These are phyloP conservation scores for Elmis aenea DNA, from an alignment of 2,888 invertebrate genomes.

Conservation along the genomic window DNA sequence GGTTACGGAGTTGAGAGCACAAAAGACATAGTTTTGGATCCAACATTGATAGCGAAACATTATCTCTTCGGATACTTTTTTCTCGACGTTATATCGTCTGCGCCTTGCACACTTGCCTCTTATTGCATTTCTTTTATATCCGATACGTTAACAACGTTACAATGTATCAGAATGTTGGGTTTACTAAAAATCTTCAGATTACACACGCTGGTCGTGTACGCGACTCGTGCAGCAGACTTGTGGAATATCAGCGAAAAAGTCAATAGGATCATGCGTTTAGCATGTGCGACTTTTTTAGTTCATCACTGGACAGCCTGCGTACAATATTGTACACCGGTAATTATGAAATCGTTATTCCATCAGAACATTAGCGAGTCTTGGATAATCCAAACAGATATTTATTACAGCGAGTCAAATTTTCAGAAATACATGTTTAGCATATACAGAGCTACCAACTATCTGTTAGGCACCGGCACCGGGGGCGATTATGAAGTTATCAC, in stretches of 20 bases:
- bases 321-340: slow-evolving; percentile 7
- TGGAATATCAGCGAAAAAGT: slow-evolving; percentile 6
- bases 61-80: slow-evolving; percentile 9
- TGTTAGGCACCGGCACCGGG: slow-evolving; percentile 5
- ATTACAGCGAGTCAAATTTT: slow-evolving; percentile 1
- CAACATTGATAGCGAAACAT: slow-evolving; percentile 35
- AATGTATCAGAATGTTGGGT: no score
- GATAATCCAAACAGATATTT: slow-evolving; percentile 3
- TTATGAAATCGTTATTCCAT: background rate
- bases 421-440: slow-evolving; percentile 4
- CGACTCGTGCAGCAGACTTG: slow-evolving; percentile 9
- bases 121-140: no score
- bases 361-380: slow-evolving; percentile 3
- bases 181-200: slow-evolving; percentile 9
- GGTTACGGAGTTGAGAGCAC: slow-evolving; percentile 41
- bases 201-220: slow-evolving; percentile 2
- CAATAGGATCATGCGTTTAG: slow-evolving; percentile 1
- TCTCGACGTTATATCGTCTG: background rate
- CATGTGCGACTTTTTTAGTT: slow-evolving; percentile 1
- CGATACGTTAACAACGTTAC: no score
- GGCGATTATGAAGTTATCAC: slow-evolving; percentile 1
- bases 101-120: no score
- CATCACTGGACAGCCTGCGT: slow-evolving; percentile 13
- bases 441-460: slow-evolving; percentile 5
- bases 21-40: slow-evolving; percentile 37